Conservation (phyloP, 2,797 vertebrate species). For the Crocodylus rhombifer region DNA sequence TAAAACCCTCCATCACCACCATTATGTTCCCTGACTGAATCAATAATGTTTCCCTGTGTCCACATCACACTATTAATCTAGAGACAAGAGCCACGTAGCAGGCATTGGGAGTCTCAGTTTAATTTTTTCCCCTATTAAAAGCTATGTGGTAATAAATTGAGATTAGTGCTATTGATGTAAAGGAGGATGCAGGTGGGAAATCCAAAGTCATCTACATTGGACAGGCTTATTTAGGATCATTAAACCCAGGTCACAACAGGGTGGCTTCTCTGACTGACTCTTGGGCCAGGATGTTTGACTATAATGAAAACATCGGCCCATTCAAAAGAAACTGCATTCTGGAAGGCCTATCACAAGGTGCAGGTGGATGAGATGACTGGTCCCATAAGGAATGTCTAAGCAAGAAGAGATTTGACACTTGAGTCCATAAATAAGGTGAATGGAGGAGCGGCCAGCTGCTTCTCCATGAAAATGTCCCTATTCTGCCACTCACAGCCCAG, state of each 20-base stretch:
- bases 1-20: neutral
- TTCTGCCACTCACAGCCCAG: neutral
- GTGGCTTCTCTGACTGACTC: too few relatives aligned
- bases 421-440: neutral
- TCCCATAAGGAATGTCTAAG: neutral
- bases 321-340: neutral
- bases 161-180: constrained; percentile 61
- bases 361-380: neutral
- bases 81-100: neutral
- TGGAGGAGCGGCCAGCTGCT: neutral
- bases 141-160: constrained; percentile 50
- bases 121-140: constrained; percentile 43
- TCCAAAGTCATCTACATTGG: neutral
- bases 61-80: neutral
- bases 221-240: neutral
- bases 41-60: neutral
- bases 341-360: neutral
- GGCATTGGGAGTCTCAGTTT: neutral
- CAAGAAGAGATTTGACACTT: neutral
- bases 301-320: neutral
- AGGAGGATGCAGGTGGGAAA: constrained; percentile 54
- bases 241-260: neutral
- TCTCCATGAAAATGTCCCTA: neutral
- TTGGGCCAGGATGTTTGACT: neutral
- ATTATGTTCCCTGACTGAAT: neutral